phyloP scores from a whole-genome alignment of 1,140 invertebrate genomes.

The Zaprionus taronus region DNA sequence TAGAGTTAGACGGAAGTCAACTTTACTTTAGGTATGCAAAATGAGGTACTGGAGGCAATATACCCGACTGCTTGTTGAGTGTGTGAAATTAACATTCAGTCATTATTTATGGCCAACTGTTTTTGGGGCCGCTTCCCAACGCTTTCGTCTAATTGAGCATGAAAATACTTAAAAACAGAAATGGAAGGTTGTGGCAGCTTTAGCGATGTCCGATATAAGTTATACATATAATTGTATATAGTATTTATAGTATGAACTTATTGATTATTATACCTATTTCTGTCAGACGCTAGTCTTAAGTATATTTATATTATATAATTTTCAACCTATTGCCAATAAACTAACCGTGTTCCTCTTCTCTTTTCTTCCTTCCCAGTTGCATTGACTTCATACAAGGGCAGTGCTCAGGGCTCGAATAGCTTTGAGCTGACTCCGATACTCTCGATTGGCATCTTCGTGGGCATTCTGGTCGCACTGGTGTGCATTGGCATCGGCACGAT shows the following conservation, averaged over 20 bases:
- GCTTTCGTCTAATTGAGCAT: constrained; percentile 40
- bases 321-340: not conserved
- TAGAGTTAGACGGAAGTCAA: not conserved
- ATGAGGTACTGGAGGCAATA: not conserved
- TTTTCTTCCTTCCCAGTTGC: constrained; percentile 58
- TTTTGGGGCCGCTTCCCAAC: constrained; percentile 11
- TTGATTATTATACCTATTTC: too few relatives aligned
- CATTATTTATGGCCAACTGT: constrained; percentile 31
- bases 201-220: too few relatives aligned
- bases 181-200: not conserved
- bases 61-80: not conserved
- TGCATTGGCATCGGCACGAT: constrained; percentile 89
- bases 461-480: constrained; percentile 89
- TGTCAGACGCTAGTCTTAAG: too few relatives aligned
- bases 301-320: not conserved
- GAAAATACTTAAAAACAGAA: constrained; percentile 14
- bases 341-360: not conserved
- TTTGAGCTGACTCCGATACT: constrained; percentile 91
- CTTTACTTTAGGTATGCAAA: not conserved
- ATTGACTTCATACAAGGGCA: constrained; percentile 85
- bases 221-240: too few relatives aligned
- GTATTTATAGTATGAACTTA: too few relatives aligned
- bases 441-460: constrained; percentile 88
- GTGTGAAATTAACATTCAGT: constrained; percentile 30
- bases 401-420: constrained; percentile 84